These are phyloP conservation scores for Sebastes cheni DNA, from an alignment of 2,797 vertebrate genomes.

Conservation along the genomic window DNA sequence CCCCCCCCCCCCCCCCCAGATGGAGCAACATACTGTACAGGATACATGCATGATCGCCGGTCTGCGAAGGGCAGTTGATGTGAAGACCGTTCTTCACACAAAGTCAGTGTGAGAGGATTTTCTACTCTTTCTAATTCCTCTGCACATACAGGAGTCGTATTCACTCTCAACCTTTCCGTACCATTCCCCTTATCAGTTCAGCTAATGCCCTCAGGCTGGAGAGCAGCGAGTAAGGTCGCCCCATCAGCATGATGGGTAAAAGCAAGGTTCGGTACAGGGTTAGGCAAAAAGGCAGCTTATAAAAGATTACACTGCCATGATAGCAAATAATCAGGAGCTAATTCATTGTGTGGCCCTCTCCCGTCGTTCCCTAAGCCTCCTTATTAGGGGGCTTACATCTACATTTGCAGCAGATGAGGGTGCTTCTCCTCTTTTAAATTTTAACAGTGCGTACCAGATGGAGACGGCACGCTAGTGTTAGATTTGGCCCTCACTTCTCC, in stretches of 20 bases:
- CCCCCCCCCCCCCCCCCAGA: constrained; percentile 7
- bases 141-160: constrained; percentile 13
- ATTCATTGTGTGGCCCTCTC: constrained; percentile 75
- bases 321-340: constrained; percentile 80
- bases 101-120: constrained; percentile 29
- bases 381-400: constrained; percentile 82
- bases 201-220: constrained; percentile 39
- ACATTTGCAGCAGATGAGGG: constrained; percentile 75
- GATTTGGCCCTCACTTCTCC: constrained; percentile 41
- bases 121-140: constrained; percentile 18
- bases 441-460: constrained; percentile 55
- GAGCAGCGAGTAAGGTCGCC: constrained; percentile 35
- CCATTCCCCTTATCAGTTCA: constrained; percentile 32
- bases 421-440: constrained; percentile 57
- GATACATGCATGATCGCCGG: constrained; percentile 9
- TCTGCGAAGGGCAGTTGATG: constrained; percentile 14
- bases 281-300: constrained; percentile 70
- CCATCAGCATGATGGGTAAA: constrained; percentile 52
- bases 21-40: constrained; percentile 33
- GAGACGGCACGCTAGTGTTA: constrained; percentile 56
- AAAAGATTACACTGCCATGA: constrained; percentile 76
- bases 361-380: constrained; percentile 75
- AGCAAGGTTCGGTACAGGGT: constrained; percentile 45
- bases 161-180: constrained; percentile 17
- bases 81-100: not conserved